Percentiles rank a stretch among this genome's conserved stretches.
phyloP scores from a whole-genome alignment of 2,113 vertebrate genomes.

The Cranoglanis bouderius region DNA sequence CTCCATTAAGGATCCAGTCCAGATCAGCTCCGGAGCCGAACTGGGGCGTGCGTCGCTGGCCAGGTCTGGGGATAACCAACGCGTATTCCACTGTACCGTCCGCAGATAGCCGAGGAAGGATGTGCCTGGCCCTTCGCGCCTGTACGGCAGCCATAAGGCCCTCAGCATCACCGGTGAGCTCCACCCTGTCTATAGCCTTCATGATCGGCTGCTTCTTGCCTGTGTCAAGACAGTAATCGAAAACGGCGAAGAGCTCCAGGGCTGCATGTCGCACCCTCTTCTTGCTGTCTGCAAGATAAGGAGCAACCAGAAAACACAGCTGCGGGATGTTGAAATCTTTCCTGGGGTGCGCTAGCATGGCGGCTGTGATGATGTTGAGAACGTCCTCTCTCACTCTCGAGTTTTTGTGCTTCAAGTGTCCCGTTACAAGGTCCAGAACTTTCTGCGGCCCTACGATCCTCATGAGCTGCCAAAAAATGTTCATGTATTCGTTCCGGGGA shows the following conservation, averaged over 20 bases:
- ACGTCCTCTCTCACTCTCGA: conserved; percentile 81
- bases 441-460: conserved; percentile 74
- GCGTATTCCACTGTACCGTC: conserved; percentile 82
- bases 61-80: conserved; percentile 73
- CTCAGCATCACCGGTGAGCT: conserved; percentile 77
- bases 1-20: conserved; percentile 83
- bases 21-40: conserved; percentile 76
- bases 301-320: conserved; percentile 80
- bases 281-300: conserved; percentile 81
- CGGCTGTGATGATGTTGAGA: conserved; percentile 78
- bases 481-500: conserved; percentile 79
- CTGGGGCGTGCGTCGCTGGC: conserved; percentile 61
- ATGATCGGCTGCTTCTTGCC: conserved; percentile 77
- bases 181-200: conserved; percentile 81
- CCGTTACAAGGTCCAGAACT: conserved; percentile 79
- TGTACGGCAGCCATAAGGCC: conserved; percentile 83
- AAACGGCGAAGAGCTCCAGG: conserved; percentile 81
- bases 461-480: conserved; percentile 79
- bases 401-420: conserved; percentile 80
- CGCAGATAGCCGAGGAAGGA: conserved; percentile 75
- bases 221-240: conserved; percentile 77
- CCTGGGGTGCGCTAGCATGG: conserved; percentile 79
- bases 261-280: conserved; percentile 83
- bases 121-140: conserved; percentile 81
- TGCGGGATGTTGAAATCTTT: conserved; percentile 80